phyloP scores from a whole-genome alignment of 2,888 invertebrate species.

The Amblyjoppa proteus region DNA sequence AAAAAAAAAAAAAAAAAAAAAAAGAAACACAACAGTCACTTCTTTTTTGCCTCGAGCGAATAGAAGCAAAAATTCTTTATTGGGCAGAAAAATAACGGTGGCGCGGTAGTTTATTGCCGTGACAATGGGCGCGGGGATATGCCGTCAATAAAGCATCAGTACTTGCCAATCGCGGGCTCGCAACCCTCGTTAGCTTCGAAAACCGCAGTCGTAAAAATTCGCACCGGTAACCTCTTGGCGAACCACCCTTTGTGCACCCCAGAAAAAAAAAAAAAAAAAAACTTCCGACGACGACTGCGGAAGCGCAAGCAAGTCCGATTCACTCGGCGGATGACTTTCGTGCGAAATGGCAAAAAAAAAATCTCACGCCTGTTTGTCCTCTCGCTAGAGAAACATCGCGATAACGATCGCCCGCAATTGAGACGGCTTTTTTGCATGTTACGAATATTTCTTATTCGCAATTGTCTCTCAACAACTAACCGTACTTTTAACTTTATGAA shows the following conservation, averaged over 20 bases:
- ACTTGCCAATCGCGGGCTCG: constrained; percentile 56
- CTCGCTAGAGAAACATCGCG: not conserved
- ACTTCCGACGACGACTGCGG: not conserved
- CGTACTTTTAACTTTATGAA: no score
- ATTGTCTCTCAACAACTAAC: not conserved
- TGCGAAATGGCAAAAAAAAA: not conserved
- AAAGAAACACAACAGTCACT: not conserved
- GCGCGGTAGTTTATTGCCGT: not conserved
- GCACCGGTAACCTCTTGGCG: not conserved
- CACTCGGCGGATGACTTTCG: not conserved
- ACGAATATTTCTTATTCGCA: no score
- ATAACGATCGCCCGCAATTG: no score
- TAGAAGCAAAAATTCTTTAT: constrained; percentile 5
- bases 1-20: constrained; percentile 24
- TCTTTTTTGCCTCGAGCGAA: not conserved
- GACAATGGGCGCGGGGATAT: constrained; percentile 8
- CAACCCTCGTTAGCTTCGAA: constrained; percentile 72
- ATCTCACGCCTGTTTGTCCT: constrained; percentile 20
- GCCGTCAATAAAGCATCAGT: constrained; percentile 64
- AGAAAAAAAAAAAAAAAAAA: not conserved
- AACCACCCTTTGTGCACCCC: not conserved
- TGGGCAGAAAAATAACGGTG: constrained; percentile 18
- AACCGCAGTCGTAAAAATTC: constrained; percentile 74
- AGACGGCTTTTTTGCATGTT: no score
- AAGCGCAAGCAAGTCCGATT: not conserved